phyloP scores from a whole-genome alignment of 2,113 vertebrate genomes.

The Gnathonemus echidnorhynchus region DNA sequence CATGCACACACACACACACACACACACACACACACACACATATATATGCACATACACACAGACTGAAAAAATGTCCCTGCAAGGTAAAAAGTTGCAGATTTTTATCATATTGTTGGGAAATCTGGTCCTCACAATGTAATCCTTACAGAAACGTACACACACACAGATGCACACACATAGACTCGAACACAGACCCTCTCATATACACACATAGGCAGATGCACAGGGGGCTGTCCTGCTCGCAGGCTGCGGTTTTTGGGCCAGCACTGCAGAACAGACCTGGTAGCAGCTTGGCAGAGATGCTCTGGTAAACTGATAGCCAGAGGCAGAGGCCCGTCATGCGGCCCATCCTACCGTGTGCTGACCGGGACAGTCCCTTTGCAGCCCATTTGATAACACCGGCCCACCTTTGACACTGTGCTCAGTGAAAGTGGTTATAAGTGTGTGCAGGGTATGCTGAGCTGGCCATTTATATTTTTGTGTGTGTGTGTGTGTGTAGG shows the following conservation, averaged over 20 bases:
- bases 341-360: neutral
- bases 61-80: neutral
- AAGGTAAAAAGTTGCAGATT: neutral
- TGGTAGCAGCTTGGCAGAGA: neutral
- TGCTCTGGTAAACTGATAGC: neutral
- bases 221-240: neutral
- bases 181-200: slow-evolving; percentile 85
- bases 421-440: neutral
- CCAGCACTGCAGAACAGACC: neutral
- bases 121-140: neutral
- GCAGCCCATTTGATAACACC: neutral
- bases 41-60: neutral
- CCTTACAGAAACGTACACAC: neutral
- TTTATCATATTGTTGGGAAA: neutral
- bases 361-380: neutral
- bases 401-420: neutral
- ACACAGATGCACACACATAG: neutral
- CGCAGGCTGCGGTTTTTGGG: neutral
- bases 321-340: neutral
- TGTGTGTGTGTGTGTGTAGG: neutral
- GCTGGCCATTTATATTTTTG: neutral
- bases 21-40: neutral
- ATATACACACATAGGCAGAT: neutral
- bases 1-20: neutral
- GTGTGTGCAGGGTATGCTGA: neutral